Conservation (phyloP, 2,888 invertebrate species). For the Serrognathus titanus region DNA sequence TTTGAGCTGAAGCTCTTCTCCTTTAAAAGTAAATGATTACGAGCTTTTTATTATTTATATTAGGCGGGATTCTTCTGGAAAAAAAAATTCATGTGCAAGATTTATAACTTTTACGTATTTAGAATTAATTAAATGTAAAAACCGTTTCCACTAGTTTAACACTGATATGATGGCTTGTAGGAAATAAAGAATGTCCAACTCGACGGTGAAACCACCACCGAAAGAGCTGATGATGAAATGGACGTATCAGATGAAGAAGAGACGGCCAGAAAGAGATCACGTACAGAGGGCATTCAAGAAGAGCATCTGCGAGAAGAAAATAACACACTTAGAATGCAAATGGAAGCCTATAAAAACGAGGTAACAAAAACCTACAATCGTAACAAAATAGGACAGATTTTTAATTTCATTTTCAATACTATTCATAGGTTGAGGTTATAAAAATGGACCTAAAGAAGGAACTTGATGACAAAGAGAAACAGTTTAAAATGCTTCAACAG, state of each 20-base stretch:
- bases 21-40: too few species aligned
- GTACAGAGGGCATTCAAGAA: constrained; percentile 39
- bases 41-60: too few species aligned
- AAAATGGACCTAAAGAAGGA: constrained; percentile 77
- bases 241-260: constrained; percentile 79
- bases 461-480: constrained; percentile 80
- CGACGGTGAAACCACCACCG: constrained; percentile 58
- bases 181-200: constrained; percentile 67
- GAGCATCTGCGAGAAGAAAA: constrained; percentile 70
- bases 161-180: constrained; percentile 44
- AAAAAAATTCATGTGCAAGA: too few species aligned
- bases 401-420: too few species aligned
- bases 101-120: neutral
- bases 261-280: constrained; percentile 41
- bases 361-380: constrained; percentile 25
- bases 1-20: too few species aligned
- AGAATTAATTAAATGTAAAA: neutral
- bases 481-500: constrained; percentile 70
- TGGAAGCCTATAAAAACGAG: constrained; percentile 93
- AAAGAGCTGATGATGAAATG: constrained; percentile 79
- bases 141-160: neutral
- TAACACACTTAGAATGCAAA: constrained; percentile 82
- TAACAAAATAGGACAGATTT: too few species aligned
- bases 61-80: too few species aligned
- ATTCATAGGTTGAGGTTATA: constrained; percentile 67